Conservation (phyloP, 2,888 invertebrate genomes). For the Scelioninae gen. 1 region DNA sequence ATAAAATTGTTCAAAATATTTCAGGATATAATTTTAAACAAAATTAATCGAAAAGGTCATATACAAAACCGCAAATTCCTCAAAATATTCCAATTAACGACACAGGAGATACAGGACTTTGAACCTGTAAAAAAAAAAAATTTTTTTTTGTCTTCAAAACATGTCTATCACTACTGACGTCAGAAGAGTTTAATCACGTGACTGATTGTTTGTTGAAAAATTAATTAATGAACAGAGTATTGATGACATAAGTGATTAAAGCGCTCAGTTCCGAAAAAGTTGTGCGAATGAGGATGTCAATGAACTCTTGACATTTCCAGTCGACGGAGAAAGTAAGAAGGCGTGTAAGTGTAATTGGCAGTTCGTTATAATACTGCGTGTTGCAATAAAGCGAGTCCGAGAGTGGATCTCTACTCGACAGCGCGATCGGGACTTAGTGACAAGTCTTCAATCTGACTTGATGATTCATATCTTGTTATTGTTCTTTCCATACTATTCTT, state of each 20-base stretch:
- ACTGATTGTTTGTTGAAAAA: too few species aligned
- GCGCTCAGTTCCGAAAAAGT: constrained; percentile 63
- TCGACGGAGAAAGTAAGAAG: constrained; percentile 82
- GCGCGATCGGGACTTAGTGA: constrained; percentile 54
- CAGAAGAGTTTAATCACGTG: too few species aligned
- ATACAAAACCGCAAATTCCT: too few species aligned
- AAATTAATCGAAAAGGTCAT: too few species aligned
- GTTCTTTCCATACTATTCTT: constrained; percentile 29
- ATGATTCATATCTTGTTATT: constrained; percentile 51
- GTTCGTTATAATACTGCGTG: constrained; percentile 73
- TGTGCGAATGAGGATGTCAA: constrained; percentile 72
- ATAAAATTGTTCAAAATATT: too few species aligned
- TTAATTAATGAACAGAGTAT: background rate
- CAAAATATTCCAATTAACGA: too few species aligned
- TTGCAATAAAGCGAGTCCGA: constrained; percentile 72
- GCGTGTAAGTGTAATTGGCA: constrained; percentile 80
- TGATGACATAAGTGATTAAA: constrained; percentile 14
- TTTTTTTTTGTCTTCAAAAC: too few species aligned
- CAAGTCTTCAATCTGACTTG: constrained; percentile 35
- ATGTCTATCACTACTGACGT: too few species aligned
- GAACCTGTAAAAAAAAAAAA: too few species aligned
- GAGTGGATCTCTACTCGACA: constrained; percentile 70
- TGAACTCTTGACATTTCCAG: constrained; percentile 82
- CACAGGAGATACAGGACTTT: too few species aligned
- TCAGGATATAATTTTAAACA: too few species aligned